Base-by-base conservation (phyloP, 2,113 vertebrate genomes). In the Coreoperca whiteheadi region DNA sequence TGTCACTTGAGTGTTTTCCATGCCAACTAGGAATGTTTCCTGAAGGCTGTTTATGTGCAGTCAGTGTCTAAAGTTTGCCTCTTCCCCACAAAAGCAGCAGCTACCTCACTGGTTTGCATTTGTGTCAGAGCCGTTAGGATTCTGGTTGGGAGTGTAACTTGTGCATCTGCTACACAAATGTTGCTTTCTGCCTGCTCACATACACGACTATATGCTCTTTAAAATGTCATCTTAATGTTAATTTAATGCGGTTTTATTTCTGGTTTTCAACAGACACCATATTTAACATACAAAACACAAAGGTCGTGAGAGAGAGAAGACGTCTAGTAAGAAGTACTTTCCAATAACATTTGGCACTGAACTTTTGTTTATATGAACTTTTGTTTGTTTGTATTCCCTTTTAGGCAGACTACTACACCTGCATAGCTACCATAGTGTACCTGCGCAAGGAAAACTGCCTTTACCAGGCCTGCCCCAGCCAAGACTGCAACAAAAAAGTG, bases 401-500 rank as follows among this genome's bases (percentile, higher is more conserved):
- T 68, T 8, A 99, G 98, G 96, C 97, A 0, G 98, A 99, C 94
- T 99, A 99, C 93, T 99, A 95, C 85, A 97, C 96, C 85, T 97
- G 96, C 71, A 94, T 97, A 71, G 98, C 95, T 3, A 98, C 97
- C 0, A 95, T 99, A 9, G 96, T 99, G 60, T 98, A 96, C 92
- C 95, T 99, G 89, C 96, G 97, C 63, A 99, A 99, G 86, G 98
- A 99, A 83, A 98, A 97, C 92, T 99, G 96, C 79, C 94, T 99
- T 89, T 99, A 99, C 95, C 96, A 98, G 94, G 98, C 98, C 1
- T 99, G 98, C 85, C 97, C 96, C 12, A 96, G 95, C 83, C 96
- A 96, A 81, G 97, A 99, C 71, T 99, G 98, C 95, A 98, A 98
- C 87, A 99, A 99, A 87, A 99, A 99, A 90, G 97, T 99, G 94